Evolutionary conservation across 2,888 invertebrate species (phyloP), one percentile per base, ranked within the genome.

Genomic region (Erynnis tages): DNA sequence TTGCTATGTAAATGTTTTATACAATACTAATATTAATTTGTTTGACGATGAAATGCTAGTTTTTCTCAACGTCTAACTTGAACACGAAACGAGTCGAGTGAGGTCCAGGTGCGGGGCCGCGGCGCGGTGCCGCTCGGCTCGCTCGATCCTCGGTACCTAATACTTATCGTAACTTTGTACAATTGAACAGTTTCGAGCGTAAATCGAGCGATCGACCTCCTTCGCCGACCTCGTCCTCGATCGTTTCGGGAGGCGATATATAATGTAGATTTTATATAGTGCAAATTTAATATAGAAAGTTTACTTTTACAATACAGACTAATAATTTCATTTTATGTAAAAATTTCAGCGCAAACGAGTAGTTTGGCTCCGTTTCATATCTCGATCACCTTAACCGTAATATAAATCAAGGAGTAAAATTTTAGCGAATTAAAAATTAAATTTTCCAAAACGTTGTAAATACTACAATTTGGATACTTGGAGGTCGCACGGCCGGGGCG

Each of bases 151-250:
- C 37, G 16, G 44, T 2, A 30, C 5, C 13, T 32, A 32, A 23
- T 32, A 10, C 16, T 16, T 32, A 14, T 37, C 49, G 32, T 34
- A 35, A 10, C 46, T 46, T 30, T 52, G 37, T 44, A 52, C 52
- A 44, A 44, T 14, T 52, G 37, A 52, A 52, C 52, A 44, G 29
- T 25, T 38, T 47, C 21, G n/a, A n/a, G n/a, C n/a, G n/a, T 14
- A 21, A 13, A 27, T 35, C 25, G 17, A 46, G 17, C 27, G 37
- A 11, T n/a, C n/a, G n/a, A 29, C 54, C 50, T 74, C 73, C 62
- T 94, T 30, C 14, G 94, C 81, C 94, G 95, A 87, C 93, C 95
- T 70, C 96, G 96, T 59, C 57, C 57, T 52, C 43, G 37, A 44
- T 50, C 73, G 72, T 69, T 71, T 71, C 76, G 66, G 66, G 70